Percentiles rank a stretch among this genome's conserved stretches.
Conservation (phyloP, 1,140 invertebrate genomes). For the Drosophila miranda region DNA sequence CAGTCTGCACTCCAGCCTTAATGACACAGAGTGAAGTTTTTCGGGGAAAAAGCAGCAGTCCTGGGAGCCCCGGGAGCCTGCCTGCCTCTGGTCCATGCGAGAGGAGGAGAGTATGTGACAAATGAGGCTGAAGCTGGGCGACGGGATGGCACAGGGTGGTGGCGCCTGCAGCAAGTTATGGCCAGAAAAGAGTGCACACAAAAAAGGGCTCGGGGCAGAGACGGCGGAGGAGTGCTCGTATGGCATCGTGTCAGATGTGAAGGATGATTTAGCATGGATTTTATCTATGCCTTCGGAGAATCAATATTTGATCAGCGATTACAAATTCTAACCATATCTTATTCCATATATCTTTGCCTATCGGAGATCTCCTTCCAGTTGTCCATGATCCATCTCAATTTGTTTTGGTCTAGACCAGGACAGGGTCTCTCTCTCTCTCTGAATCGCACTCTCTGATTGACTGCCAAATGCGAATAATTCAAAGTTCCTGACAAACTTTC, state of each 20-base stretch:
- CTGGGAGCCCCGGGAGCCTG: too few species aligned
- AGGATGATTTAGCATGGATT: too few species aligned
- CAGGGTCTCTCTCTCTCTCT: not conserved
- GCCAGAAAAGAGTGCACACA: not conserved
- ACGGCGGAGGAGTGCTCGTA: not conserved
- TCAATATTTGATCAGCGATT: slow-evolving; percentile 6
- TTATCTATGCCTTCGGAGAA: not conserved
- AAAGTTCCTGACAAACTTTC: slow-evolving; percentile 54
- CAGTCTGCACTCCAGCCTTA: slow-evolving; percentile 25
- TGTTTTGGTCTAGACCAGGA: slow-evolving; percentile 15
- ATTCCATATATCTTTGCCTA: too few species aligned
- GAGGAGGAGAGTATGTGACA: slow-evolving; percentile 29
- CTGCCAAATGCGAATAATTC: slow-evolving; percentile 77
- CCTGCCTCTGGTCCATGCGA: slow-evolving; percentile 13
- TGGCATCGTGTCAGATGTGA: too few species aligned
- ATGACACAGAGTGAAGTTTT: slow-evolving; percentile 19
- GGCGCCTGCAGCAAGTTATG: slow-evolving; percentile 13
- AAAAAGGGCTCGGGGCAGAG: not conserved
- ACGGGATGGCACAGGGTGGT: slow-evolving; percentile 4
- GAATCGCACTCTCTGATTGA: slow-evolving; percentile 45
- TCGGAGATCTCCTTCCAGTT: not conserved
- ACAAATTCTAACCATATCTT: too few species aligned
- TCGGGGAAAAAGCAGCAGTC: too few species aligned
- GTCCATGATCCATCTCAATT: slow-evolving; percentile 21
- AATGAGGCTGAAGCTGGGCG: slow-evolving; percentile 25